These are phyloP conservation scores for Helleia helle DNA, from an alignment of 2,888 invertebrate species.

Conservation along the genomic window DNA sequence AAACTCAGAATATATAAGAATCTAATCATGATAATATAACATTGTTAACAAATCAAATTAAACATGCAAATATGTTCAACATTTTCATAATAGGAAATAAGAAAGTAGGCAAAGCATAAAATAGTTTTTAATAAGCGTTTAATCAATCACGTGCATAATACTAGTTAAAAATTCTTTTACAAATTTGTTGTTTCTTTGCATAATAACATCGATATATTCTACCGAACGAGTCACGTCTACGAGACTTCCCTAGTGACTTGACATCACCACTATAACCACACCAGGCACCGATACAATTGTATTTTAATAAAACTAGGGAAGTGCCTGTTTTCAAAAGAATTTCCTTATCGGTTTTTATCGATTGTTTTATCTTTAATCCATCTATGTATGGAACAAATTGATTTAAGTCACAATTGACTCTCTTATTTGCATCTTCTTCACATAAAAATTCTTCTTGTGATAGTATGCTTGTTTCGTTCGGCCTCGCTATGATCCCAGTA, in stretches of 20 bases:
- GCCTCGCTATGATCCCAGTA: conserved; percentile 42
- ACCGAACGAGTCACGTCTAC: conserved; percentile 35
- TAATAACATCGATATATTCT: conserved; percentile 49
- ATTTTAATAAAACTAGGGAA: conserved; percentile 32
- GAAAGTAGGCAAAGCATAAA: too few relatives aligned
- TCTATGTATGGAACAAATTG: conserved; percentile 37
- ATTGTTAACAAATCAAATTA: too few relatives aligned
- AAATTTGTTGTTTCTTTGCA: conserved; percentile 52
- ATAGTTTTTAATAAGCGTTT: too few relatives aligned
- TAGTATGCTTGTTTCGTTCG: conserved; percentile 40
- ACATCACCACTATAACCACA: conserved; percentile 46
- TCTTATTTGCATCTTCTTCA: conserved; percentile 35
- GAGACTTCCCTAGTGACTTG: conserved; percentile 26
- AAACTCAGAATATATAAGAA: too few relatives aligned
- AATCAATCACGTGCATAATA: too few relatives aligned
- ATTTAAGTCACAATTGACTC: conserved; percentile 46
- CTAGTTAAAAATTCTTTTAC: too few relatives aligned
- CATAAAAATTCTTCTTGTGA: conserved; percentile 58
- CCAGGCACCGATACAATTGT: conserved; percentile 39
- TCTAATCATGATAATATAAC: too few relatives aligned
- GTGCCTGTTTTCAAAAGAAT: conserved; percentile 43
- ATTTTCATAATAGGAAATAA: too few relatives aligned
- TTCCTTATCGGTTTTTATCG: conserved; percentile 29
- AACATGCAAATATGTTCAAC: too few relatives aligned
- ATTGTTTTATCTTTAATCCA: conserved; percentile 36